Conservation (phyloP, 2,797 vertebrate species). For the Hippopotamyrus pictus region DNA sequence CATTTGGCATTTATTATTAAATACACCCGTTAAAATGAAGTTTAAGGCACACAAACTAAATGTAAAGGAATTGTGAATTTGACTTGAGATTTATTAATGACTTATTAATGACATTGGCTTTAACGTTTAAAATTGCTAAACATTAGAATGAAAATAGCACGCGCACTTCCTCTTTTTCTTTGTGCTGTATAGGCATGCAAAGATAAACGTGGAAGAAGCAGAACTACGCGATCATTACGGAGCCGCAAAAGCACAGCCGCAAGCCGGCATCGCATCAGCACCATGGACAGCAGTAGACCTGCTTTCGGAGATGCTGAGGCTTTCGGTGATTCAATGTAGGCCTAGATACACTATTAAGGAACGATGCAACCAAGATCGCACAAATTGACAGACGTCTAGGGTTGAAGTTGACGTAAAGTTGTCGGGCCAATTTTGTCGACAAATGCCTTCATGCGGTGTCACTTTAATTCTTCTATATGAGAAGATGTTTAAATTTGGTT, state of each 20-base stretch:
- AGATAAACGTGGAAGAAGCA: background rate
- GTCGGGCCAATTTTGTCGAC: background rate
- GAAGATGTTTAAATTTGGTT: background rate
- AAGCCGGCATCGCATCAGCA: slow-evolving; percentile 50
- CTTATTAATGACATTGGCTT: background rate
- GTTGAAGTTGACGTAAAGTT: slow-evolving; percentile 14
- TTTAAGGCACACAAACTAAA: background rate
- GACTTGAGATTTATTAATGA: background rate
- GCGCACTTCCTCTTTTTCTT: background rate
- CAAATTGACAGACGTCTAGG: background rate
- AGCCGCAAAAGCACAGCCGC: background rate
- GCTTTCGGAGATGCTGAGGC: slow-evolving; percentile 22
- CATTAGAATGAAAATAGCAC: background rate
- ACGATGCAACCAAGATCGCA: background rate
- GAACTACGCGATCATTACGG: background rate
- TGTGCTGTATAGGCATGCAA: background rate
- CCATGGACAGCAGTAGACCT: slow-evolving; percentile 60
- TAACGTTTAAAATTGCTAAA: background rate
- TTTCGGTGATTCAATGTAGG: background rate
- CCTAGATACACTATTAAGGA: slow-evolving; percentile 26
- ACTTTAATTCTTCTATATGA: background rate
- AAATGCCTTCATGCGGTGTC: background rate
- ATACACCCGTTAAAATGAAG: background rate
- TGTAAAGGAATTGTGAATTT: background rate
- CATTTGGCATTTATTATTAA: slow-evolving; percentile 7